Conservation (phyloP, 2,888 invertebrate genomes). For the Epinotia nisella region DNA sequence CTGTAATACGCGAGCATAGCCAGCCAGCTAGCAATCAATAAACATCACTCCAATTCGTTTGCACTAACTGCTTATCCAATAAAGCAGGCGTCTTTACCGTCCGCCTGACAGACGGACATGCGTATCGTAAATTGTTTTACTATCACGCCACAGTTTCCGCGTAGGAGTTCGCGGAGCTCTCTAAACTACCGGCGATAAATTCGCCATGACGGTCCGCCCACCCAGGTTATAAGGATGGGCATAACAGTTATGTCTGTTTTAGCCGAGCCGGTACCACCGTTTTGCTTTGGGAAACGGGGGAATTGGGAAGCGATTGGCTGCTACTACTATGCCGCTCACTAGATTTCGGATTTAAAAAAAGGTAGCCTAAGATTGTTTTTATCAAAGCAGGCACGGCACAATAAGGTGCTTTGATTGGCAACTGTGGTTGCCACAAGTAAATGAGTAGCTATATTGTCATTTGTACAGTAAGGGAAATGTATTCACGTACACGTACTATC, state of each 20-base stretch:
- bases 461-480: too few relatives aligned
- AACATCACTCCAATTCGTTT: not conserved
- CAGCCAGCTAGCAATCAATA: not conserved
- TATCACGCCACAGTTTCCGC: slow-evolving; percentile 36
- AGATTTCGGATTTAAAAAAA: too few relatives aligned
- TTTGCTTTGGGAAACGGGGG: not conserved
- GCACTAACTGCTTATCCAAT: slow-evolving; percentile 56
- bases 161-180: slow-evolving; percentile 25
- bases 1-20: too few relatives aligned
- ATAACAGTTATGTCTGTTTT: slow-evolving; percentile 25
- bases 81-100: slow-evolving; percentile 40
- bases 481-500: too few relatives aligned
- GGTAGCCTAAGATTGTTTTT: too few relatives aligned
- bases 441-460: too few relatives aligned
- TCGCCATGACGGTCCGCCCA: slow-evolving; percentile 29
- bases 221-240: slow-evolving; percentile 33
- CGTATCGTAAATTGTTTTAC: slow-evolving; percentile 44
- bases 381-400: too few relatives aligned
- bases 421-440: too few relatives aligned
- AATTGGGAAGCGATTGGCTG: too few relatives aligned
- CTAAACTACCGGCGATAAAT: slow-evolving; percentile 25
- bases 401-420: too few relatives aligned
- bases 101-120: slow-evolving; percentile 33
- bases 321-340: too few relatives aligned
- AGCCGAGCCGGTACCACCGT: not conserved